Evolutionary conservation across 2,888 invertebrate genomes (phyloP).

Genomic region (Lapara coniferarum): DNA sequence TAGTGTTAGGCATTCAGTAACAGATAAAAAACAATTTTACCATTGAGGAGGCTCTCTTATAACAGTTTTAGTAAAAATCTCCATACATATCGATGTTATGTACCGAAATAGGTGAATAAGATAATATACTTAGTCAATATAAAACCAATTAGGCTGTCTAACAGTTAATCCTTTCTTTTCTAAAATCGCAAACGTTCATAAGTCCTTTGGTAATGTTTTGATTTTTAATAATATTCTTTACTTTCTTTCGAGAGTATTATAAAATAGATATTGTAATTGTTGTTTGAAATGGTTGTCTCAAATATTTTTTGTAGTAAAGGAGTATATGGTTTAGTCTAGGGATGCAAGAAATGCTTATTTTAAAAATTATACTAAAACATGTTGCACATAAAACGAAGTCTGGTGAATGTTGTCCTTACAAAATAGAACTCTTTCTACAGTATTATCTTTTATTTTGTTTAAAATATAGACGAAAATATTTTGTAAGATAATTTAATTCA

Average conservation of each 20-base stretch:
- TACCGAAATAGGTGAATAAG: slow-evolving; percentile 67
- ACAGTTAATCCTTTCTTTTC: slow-evolving; percentile 55
- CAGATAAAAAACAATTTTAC: slow-evolving; percentile 55
- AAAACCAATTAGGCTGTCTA: slow-evolving; percentile 73
- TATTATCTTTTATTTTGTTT: no score
- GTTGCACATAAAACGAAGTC: no score
- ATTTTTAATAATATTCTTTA: slow-evolving; percentile 31
- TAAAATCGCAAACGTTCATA: slow-evolving; percentile 17
- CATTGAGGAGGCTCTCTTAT: slow-evolving; percentile 53
- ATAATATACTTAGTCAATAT: slow-evolving; percentile 78
- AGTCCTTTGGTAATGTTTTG: slow-evolving; percentile 31
- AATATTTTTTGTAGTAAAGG: slow-evolving; percentile 34
- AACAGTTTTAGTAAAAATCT: slow-evolving; percentile 74
- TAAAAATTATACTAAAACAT: no score
- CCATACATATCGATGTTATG: slow-evolving; percentile 83
- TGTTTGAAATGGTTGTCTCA: slow-evolving; percentile 37
- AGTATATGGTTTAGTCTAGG: no score
- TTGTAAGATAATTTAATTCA: no score
- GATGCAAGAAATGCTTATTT: no score
- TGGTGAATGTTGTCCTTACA: no score
- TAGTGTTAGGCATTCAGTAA: slow-evolving; percentile 65
- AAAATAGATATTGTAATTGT: slow-evolving; percentile 35
- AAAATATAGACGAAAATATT: no score
- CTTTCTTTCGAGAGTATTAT: slow-evolving; percentile 21
- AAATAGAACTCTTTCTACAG: no score